Conservation (phyloP, 1,140 invertebrate genomes). For the fruit fly (Drosophila melanogaster) region Release_6_plus_ISO1_MT NT_033777.3:27201501-27202000, state of each 20-base stretch:
- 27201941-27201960: constrained; percentile 26
- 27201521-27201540: constrained; percentile 82
- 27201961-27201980: constrained; percentile 56
- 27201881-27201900: constrained; percentile 47
- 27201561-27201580: constrained; percentile 17
- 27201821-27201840: neutral
- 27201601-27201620: neutral
- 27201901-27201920: constrained; percentile 5
- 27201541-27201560: constrained; percentile 69
- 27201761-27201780: neutral
- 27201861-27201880: constrained; percentile 66
- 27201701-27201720: too few relatives aligned
- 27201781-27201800: too few relatives aligned
- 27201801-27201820: too few relatives aligned
- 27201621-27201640: neutral
- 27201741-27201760: neutral
- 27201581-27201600: constrained; percentile 35
- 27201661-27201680: neutral
- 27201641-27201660: neutral
- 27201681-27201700: neutral
- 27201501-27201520: constrained; percentile 83
- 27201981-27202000: constrained; percentile 42
- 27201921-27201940: constrained; percentile 4
- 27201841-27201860: constrained; percentile 51
- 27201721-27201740: neutral